phyloP scores from a whole-genome alignment of 2,113 vertebrate genomes.

The Scomber japonicus region DNA sequence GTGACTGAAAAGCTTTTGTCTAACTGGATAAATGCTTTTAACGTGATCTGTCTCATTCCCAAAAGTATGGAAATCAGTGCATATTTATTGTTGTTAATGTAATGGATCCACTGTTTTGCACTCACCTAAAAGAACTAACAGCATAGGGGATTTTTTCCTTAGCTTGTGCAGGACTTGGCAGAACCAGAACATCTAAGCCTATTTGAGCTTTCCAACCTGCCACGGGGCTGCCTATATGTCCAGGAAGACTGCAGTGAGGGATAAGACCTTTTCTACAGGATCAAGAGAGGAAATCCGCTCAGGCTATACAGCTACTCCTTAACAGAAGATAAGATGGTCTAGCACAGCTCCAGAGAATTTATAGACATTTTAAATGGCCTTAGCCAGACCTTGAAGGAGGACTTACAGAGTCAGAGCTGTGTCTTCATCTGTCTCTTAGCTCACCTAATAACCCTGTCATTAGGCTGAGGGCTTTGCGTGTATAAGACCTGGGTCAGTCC shows the following conservation, averaged over 20 bases:
- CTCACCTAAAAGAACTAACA: conserved; percentile 17
- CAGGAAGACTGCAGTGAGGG: conserved; percentile 61
- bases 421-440: conserved; percentile 74
- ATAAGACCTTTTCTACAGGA: conserved; percentile 78
- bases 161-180: conserved; percentile 48
- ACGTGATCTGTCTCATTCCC: background rate
- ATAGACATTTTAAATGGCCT: conserved; percentile 77
- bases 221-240: conserved; percentile 45
- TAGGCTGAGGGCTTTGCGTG: conserved; percentile 67
- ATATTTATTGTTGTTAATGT: background rate
- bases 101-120: background rate
- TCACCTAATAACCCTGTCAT: conserved; percentile 77
- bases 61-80: background rate
- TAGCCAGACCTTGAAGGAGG: conserved; percentile 70
- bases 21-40: conserved; percentile 17
- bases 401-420: conserved; percentile 69
- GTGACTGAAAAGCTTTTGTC: conserved; percentile 21
- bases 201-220: conserved; percentile 70
- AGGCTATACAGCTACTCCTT: conserved; percentile 55
- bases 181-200: conserved; percentile 64
- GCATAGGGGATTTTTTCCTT: conserved; percentile 1
- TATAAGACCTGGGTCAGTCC: conserved; percentile 17
- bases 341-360: conserved; percentile 72
- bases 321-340: conserved; percentile 73
- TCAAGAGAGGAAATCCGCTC: conserved; percentile 78